Conservation (phyloP, 1,140 invertebrate genomes). For the Rhyacophila brunnea region DNA sequence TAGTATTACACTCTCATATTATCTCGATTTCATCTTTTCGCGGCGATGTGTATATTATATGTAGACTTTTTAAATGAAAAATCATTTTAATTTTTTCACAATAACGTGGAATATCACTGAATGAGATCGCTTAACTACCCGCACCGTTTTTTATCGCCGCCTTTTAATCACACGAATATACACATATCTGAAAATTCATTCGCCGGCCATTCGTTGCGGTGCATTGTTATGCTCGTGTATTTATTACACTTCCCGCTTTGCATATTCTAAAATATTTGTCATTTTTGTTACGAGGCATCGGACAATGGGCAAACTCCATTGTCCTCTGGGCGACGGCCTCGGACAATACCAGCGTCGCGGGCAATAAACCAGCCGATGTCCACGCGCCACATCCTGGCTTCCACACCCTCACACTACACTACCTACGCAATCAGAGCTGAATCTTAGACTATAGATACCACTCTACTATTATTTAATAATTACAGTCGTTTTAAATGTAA, state of each 20-base stretch:
- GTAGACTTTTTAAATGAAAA: too few relatives aligned
- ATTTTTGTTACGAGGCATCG: slow-evolving; percentile 17
- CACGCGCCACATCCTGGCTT: background rate
- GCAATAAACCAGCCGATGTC: slow-evolving; percentile 4
- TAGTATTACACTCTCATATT: too few relatives aligned
- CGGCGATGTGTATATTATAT: too few relatives aligned
- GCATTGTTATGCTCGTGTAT: slow-evolving; percentile 28
- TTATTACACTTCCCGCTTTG: slow-evolving; percentile 30
- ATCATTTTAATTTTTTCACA: too few relatives aligned
- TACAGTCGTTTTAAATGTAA: too few relatives aligned
- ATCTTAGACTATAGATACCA: too few relatives aligned
- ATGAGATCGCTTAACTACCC: background rate
- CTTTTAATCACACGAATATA: slow-evolving; percentile 23
- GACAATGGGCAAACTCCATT: slow-evolving; percentile 19
- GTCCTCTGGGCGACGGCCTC: slow-evolving; percentile 6
- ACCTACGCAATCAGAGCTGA: too few relatives aligned
- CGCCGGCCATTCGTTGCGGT: slow-evolving; percentile 9
- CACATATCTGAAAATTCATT: slow-evolving; percentile 17
- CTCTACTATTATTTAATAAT: too few relatives aligned
- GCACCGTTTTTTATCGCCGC: slow-evolving; percentile 12
- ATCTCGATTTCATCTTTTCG: too few relatives aligned
- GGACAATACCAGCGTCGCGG: slow-evolving; percentile 10
- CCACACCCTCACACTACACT: too few relatives aligned
- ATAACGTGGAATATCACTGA: too few relatives aligned
- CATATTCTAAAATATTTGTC: slow-evolving; percentile 31